Percentiles rank a stretch among this genome's conserved stretches.
Conservation (phyloP, 1,140 invertebrate species). For the Drosophila melanogaster region DNA sequence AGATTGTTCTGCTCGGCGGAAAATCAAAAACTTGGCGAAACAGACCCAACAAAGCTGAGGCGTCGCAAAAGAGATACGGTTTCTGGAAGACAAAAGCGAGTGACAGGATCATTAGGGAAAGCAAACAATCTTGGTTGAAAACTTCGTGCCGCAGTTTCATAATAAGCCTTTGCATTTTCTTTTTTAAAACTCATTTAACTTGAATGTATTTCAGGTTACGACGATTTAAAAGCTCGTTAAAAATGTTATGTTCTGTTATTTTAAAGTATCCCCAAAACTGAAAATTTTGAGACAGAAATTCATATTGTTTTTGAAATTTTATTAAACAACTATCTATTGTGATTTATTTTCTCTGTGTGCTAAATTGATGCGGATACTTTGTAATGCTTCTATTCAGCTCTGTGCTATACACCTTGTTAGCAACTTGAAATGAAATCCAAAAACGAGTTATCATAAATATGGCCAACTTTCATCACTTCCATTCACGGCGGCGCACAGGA, state of each 20-base stretch:
- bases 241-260: neutral
- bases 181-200: neutral
- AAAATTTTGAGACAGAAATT: no score
- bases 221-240: neutral
- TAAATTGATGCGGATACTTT: neutral
- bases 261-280: no score
- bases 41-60: slow-evolving; percentile 5
- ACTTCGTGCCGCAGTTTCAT: neutral
- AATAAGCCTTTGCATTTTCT: neutral
- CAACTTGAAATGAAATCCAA: neutral
- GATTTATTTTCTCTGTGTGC: neutral
- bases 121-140: no score
- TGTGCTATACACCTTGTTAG: neutral
- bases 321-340: neutral
- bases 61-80: slow-evolving; percentile 11
- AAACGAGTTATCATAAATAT: slow-evolving; percentile 12
- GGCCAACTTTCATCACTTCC: neutral
- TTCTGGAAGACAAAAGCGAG: slow-evolving; percentile 10
- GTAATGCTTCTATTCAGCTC: neutral
- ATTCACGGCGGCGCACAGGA: slow-evolving; percentile 11
- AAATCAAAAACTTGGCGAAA: slow-evolving; percentile 21
- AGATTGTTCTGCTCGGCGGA: slow-evolving; percentile 18
- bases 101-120: slow-evolving; percentile 4
- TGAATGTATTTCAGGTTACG: neutral
- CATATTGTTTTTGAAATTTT: no score